Percentiles rank a stretch among this genome's conserved stretches.
phyloP scores from a whole-genome alignment of 2,888 invertebrate genomes.

The Trachelus stipa region DNA sequence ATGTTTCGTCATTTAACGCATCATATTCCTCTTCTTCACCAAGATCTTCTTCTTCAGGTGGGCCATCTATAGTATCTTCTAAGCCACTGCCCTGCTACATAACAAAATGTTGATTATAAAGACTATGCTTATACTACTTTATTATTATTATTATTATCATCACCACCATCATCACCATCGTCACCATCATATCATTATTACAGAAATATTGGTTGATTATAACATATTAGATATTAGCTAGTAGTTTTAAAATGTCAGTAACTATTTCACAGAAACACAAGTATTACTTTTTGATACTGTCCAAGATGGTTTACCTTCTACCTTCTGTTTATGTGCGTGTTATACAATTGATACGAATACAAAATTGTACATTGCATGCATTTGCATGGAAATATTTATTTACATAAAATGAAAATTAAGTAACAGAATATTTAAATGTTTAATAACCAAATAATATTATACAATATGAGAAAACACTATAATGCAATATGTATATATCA shows the following conservation, averaged over 20 bases:
- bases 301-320: neutral
- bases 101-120: neutral
- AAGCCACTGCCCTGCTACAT: slow-evolving; percentile 42
- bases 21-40: slow-evolving; percentile 87
- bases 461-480: neutral
- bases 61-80: slow-evolving; percentile 59
- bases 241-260: neutral
- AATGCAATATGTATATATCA: neutral
- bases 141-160: neutral
- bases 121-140: neutral
- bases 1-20: slow-evolving; percentile 92
- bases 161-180: neutral
- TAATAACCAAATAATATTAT: neutral
- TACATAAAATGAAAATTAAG: neutral
- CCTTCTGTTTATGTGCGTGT: neutral
- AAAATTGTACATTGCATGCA: neutral
- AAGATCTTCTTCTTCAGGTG: slow-evolving; percentile 73
- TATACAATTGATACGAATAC: neutral
- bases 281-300: neutral
- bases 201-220: neutral
- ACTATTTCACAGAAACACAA: neutral
- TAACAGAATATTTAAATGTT: neutral
- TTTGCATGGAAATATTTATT: neutral
- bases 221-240: neutral
- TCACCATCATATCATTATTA: neutral